Evolutionary conservation across 2,797 vertebrate species (phyloP), one percentile per base, ranked within the genome.

Genomic region (Amazonetta brasiliensis): DNA sequence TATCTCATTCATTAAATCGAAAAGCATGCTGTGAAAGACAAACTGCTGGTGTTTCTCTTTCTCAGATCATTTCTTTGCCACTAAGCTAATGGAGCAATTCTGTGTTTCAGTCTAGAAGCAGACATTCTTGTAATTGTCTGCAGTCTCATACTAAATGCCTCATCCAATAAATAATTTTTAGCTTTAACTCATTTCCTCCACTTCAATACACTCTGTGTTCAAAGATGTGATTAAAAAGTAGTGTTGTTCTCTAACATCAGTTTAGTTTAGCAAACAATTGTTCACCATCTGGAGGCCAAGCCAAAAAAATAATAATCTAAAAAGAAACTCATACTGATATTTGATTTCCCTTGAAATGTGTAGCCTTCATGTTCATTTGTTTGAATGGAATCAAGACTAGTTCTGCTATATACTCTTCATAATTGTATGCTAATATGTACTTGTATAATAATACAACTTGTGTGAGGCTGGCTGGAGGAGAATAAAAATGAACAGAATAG

Each of bases 171-270:
- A 76, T 77, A 90, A 71, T 81, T 89, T 92, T 85, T 90, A 93
- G 44, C 33, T 91, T 93, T 68, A 87, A 87, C 84, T 93, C 15
- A 85, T 97, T 96, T 95, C 94, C 86, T 96, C 68, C 33, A 26
- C 56, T 97, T 95, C 59, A 66, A 84, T 87, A 26, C 15, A 56
- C 52, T 71, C 71, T 87, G 59, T 59, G 21, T 81, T 93, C 74
- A 71, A 71, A 93, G 75, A 95, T 64, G 52, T 77, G 85, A 94
- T 95, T 96, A 94, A 94, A 95, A 92, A 80, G 30, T 92, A 90
- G 11, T 21, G 33, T 33, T 91, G 64, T 63, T 87, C 33, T 94
- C n/a, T 76, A 84, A 69, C 21, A 64, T 1, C 1, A 63, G 71
- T 88, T 94, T 48, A 89, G 28, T 26, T 16, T 55, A 60, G 52